Base-by-base conservation (phyloP, 1,140 invertebrate genomes). In the Trichomalopsis sarcophagae region DNA sequence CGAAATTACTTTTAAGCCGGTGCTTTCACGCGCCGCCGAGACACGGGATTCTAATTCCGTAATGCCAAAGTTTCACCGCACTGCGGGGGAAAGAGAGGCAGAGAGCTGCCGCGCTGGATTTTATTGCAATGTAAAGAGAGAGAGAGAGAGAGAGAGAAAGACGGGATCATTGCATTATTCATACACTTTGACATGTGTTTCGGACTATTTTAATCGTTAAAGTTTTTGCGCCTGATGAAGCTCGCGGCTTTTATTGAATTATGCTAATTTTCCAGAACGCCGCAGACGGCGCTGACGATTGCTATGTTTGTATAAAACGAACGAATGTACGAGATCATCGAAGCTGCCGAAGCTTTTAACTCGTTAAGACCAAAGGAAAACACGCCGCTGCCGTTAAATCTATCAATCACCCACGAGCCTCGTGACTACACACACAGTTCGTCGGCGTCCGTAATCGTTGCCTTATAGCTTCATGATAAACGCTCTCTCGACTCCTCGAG, bases 1-100 rank as follows among this genome's bases (percentile, higher is more conserved):
- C 71, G 23, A 85, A 87, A 85, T 87, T 85, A 85, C 81, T 87
- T 87, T 83, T 81, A 81, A 81, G 74, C 36, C 6, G n/a, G 73
- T 36, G 27, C 81, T 62, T 62, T 50, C 68, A 33, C 79, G 79
- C 44, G 55, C 55, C 6, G 33, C 50, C 27, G 44, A 75, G 73
- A 66, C 81, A 66, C 50, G 62, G 30, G 66, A 84, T 79, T 84
- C 82, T 79, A 84, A 84, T 79, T 84, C 68, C 40, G 68, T 79
- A 84, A 84, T 79, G 82, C 44, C 74, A 21, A 84, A 79, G 76
- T 73, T 84, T 84, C 33, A 4, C 33, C 33, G 5, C 3, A 0
- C 3, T 36, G 13, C 27, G 17, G 1, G 23, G 11, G 30, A n/a
- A 62, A 47, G 80, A 81, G 44, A 27, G 33, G 69, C n/a, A 81